Conservation (phyloP, 2,113 vertebrate species). For the Sebastes schlegelii region DNA sequence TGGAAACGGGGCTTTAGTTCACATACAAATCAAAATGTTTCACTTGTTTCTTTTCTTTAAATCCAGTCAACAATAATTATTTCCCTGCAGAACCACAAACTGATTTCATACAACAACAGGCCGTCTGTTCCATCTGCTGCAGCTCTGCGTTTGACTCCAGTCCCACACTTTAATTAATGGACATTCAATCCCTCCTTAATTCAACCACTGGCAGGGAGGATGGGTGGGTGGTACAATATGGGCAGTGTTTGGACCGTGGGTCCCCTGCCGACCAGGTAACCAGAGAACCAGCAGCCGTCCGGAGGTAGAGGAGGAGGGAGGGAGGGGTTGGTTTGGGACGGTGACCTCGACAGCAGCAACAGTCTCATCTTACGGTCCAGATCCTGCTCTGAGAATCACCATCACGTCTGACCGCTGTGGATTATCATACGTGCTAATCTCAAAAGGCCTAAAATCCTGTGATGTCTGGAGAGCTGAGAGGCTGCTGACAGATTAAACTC, state of each 20-base stretch:
- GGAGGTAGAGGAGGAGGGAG: not conserved
- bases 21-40: not conserved
- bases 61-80: not conserved
- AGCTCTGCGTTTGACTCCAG: slow-evolving; percentile 38
- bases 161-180: slow-evolving; percentile 67
- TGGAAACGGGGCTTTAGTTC: too few relatives aligned
- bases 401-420: not conserved
- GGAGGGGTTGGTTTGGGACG: not conserved
- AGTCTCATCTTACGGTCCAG: slow-evolving; percentile 14
- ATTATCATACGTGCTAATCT: not conserved
- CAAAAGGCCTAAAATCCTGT: slow-evolving; percentile 7
- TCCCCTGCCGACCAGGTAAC: slow-evolving; percentile 66
- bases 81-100: not conserved
- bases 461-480: slow-evolving; percentile 14
- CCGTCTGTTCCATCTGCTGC: slow-evolving; percentile 13
- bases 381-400: not conserved
- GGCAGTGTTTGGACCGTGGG: slow-evolving; percentile 65
- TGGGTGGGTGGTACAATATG: slow-evolving; percentile 60
- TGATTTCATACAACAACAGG: not conserved
- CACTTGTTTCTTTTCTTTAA: not conserved
- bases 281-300: slow-evolving; percentile 58
- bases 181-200: slow-evolving; percentile 70
- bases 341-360: slow-evolving; percentile 21
- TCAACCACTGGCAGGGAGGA: slow-evolving; percentile 36
- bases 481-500: slow-evolving; percentile 24